Conservation (phyloP, 2,888 invertebrate species). For the Pyrocoelia pectoralis region DNA sequence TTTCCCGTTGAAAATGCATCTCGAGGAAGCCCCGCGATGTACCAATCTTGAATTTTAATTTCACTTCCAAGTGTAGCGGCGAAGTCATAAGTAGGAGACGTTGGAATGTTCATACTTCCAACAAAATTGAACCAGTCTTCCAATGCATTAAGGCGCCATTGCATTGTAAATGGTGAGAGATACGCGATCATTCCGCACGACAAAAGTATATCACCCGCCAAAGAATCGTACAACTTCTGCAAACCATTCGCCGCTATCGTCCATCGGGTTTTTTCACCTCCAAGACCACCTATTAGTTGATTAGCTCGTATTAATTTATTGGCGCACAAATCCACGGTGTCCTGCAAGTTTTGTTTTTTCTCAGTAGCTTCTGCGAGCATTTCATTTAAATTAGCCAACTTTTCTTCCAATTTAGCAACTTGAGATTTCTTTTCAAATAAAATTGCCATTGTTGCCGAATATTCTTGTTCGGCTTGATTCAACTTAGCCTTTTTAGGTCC, state of each 20-base stretch:
- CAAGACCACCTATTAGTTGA: conserved; percentile 86
- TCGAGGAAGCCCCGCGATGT: conserved; percentile 79
- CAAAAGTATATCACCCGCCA: conserved; percentile 89
- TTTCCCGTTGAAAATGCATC: conserved; percentile 87
- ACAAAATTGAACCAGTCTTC: conserved; percentile 75
- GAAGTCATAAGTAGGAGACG: conserved; percentile 77
- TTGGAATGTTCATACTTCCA: conserved; percentile 75
- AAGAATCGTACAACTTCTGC: conserved; percentile 77
- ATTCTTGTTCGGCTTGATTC: conserved; percentile 81
- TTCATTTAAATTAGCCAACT: conserved; percentile 74
- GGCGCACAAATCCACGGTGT: conserved; percentile 80
- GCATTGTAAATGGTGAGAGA: conserved; percentile 83
- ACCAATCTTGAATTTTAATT: conserved; percentile 88
- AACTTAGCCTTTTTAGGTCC: conserved; percentile 88
- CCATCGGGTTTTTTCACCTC: conserved; percentile 90
- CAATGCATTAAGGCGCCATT: conserved; percentile 68
- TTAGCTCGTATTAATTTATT: conserved; percentile 87
- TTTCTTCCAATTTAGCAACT: conserved; percentile 78
- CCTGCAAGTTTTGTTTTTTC: conserved; percentile 74
- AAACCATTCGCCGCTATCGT: conserved; percentile 77
- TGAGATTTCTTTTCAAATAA: conserved; percentile 84
- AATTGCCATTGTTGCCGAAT: conserved; percentile 83
- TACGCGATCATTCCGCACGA: conserved; percentile 91
- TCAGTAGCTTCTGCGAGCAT: conserved; percentile 71
- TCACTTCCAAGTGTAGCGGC: conserved; percentile 81